phyloP scores from a whole-genome alignment of 2,797 vertebrate genomes.

The Danio jaintianensis region DNA sequence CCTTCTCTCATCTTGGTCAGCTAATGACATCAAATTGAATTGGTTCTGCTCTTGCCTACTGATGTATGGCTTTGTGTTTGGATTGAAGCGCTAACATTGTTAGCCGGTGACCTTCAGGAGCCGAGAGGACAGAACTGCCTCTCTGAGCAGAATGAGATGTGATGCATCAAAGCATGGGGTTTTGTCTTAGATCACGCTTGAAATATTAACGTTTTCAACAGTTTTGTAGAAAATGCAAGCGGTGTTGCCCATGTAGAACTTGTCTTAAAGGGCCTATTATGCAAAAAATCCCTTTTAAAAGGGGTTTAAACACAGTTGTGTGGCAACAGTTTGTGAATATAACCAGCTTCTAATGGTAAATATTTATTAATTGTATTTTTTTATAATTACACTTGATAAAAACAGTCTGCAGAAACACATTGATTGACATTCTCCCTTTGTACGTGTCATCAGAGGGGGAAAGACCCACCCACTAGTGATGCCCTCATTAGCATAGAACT shows the following conservation, averaged over 20 bases:
- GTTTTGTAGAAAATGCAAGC: background rate
- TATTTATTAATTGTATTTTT: too few species aligned
- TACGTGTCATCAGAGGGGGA: too few species aligned
- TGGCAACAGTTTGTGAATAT: too few species aligned
- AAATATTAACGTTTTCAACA: constrained; percentile 25
- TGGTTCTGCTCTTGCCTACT: constrained; percentile 37
- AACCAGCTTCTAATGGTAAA: too few species aligned
- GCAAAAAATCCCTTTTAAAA: too few species aligned
- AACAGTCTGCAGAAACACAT: too few species aligned
- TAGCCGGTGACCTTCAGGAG: constrained; percentile 57
- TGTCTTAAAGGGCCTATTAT: too few species aligned
- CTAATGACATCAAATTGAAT: constrained; percentile 57
- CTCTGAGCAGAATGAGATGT: constrained; percentile 66
- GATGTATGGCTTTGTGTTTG: constrained; percentile 53
- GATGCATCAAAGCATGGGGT: constrained; percentile 65
- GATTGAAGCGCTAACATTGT: constrained; percentile 45
- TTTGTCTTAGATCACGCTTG: constrained; percentile 68
- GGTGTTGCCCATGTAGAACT: background rate
- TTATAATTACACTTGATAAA: too few species aligned
- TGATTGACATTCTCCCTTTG: too few species aligned
- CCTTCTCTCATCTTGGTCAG: constrained; percentile 43
- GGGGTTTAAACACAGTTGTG: too few species aligned
- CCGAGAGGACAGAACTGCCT: constrained; percentile 55
- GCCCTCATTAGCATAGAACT: too few species aligned
- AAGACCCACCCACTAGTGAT: too few species aligned